A percentile compares a stretch with the other conserved stretches of the same genome.
Evolutionary conservation across 1,140 invertebrate species (phyloP).

Genomic region (Solenopsis invicta): DNA sequence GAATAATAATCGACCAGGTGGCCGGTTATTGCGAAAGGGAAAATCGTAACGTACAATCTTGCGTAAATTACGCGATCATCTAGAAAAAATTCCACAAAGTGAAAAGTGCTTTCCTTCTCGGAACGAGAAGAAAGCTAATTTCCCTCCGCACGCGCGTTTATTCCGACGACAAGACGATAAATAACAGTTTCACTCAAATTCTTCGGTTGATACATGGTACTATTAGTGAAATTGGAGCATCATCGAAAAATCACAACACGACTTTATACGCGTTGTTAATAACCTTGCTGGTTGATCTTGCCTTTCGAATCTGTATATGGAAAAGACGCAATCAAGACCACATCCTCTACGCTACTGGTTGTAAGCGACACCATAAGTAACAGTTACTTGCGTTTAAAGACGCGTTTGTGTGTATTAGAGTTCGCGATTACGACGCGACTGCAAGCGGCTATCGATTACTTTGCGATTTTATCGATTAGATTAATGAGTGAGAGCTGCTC

Average conservation of each 20-base stretch:
- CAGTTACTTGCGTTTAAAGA: slow-evolving; percentile 49
- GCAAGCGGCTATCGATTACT: slow-evolving; percentile 74
- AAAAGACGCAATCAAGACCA: slow-evolving; percentile 47
- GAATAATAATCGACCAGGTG: slow-evolving; percentile 35
- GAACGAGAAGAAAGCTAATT: background rate
- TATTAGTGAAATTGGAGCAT: background rate
- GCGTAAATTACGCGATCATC: slow-evolving; percentile 8
- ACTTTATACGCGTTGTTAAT: slow-evolving; percentile 23
- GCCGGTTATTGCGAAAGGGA: background rate
- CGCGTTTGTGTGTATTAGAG: slow-evolving; percentile 57
- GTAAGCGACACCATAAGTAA: slow-evolving; percentile 51
- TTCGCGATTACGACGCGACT: slow-evolving; percentile 64
- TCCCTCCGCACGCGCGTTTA: background rate
- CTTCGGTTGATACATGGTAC: background rate
- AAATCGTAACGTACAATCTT: background rate
- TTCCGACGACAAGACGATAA: background rate
- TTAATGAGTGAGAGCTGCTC: slow-evolving; percentile 76
- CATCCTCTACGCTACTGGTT: slow-evolving; percentile 43
- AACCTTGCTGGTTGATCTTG: slow-evolving; percentile 31
- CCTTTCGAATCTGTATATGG: slow-evolving; percentile 28
- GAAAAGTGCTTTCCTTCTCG: background rate
- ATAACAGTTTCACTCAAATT: background rate
- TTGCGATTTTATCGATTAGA: slow-evolving; percentile 77
- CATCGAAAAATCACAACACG: background rate
- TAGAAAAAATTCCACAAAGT: background rate